Evolutionary conservation across 2,888 invertebrate genomes (phyloP), one percentile per base, ranked within the genome.

Genomic region (Nomada lathburiana): DNA sequence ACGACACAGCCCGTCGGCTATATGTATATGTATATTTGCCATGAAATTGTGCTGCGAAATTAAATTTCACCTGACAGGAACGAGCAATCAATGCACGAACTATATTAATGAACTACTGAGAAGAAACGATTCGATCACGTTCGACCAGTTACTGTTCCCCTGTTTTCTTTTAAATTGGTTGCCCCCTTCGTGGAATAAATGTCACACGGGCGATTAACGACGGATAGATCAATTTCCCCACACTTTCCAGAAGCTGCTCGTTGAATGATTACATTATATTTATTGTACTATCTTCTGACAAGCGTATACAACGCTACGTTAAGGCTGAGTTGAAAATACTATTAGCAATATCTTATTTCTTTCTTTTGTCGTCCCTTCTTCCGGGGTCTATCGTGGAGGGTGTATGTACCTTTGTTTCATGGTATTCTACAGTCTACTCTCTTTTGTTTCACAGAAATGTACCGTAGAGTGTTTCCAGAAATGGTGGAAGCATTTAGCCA

Each of bases 31-130:
- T 57, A 53, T 76, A 71, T 52, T 71, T 76, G 67, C 62, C 76
- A 65, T 77, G 80, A 77, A 77, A 77, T 77, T 82, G 76, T 84
- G 60, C 67, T 71, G 29, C 23, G 63, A 68, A 74, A 84, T 68
- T 47, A 67, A 73, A 70, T 77, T 80, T 57, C 63, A 18, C 9
- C 13, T 52, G 47, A 44, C 57, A 26, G 53, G 67, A 55, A 20
- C 50, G 16, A 36, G 52, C 62, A 67, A 79, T 74, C 70, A 75
- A 71, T 79, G 63, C 67, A 63, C 53, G 20, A 75, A 68, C 71
- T 57, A 67, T 67, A 70, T 71, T 79, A 79, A 79, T 73, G 75
- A 79, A 71, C 79, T 79, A 42, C 70, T 68, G 63, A 16, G 18
- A 50, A 36, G 69, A 63, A 63, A 68, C 77, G 59, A 64, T 50